phyloP scores from a whole-genome alignment of 2,888 invertebrate species.

The Callosobruchus maculatus region DNA sequence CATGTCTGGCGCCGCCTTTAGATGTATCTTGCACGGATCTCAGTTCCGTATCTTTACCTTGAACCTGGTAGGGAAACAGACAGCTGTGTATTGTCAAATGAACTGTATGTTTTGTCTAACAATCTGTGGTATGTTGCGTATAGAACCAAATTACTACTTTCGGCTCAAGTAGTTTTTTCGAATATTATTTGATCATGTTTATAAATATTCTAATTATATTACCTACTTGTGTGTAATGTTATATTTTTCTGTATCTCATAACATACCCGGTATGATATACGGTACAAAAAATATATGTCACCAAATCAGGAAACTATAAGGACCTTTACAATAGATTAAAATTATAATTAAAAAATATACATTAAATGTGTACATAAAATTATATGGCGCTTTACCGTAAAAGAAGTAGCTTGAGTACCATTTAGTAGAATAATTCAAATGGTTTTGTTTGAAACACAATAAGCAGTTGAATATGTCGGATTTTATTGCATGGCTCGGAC shows the following conservation, averaged over 20 bases:
- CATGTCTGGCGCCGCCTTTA: too few species aligned
- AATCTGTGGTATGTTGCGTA: neutral
- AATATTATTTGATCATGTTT: slow-evolving; percentile 5
- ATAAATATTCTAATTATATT: slow-evolving; percentile 20
- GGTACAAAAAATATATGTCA: slow-evolving; percentile 21
- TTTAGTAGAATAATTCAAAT: neutral
- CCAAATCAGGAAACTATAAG: slow-evolving; percentile 32
- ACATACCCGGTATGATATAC: slow-evolving; percentile 1
- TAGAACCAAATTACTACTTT: slow-evolving; percentile 41
- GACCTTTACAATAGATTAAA: slow-evolving; percentile 27
- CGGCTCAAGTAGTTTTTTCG: slow-evolving; percentile 40
- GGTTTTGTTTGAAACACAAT: slow-evolving; percentile 19
- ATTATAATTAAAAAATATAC: slow-evolving; percentile 32
- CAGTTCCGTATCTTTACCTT: neutral
- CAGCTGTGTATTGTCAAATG: neutral
- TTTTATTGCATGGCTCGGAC: neutral
- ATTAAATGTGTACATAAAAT: slow-evolving; percentile 41
- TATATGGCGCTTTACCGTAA: slow-evolving; percentile 41
- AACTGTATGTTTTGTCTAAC: neutral
- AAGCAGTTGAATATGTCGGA: slow-evolving; percentile 6
- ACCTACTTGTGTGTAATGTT: slow-evolving; percentile 27
- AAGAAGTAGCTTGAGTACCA: slow-evolving; percentile 38
- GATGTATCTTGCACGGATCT: neutral
- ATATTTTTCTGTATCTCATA: neutral
- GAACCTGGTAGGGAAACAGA: neutral